Evolutionary conservation across 2,113 vertebrate species (phyloP), one percentile per base, ranked within the genome.

Genomic region (Craseonycteris thonglongyai): DNA sequence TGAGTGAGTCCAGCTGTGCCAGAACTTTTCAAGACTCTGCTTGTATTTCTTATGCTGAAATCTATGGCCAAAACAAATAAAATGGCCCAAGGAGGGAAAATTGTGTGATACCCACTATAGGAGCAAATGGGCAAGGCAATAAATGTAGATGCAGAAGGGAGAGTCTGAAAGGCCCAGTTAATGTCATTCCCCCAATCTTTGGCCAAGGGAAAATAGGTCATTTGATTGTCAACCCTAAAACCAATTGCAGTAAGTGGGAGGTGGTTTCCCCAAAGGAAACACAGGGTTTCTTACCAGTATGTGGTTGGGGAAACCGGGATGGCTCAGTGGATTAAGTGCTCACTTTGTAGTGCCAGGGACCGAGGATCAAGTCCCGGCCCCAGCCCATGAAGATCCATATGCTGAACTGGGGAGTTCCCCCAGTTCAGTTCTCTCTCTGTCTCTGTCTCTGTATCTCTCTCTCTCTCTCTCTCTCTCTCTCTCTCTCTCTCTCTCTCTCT

Each of bases 211-310:
- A 12, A 42, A 61, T 16, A 0, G 14, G n/a, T 51, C 21, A 49
- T 30, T 72, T 83, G 47, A 71, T 30, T 22, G 30, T 72, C 7
- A 89, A 22, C 75, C 33, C 15, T 35, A 80, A 66, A 95, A 83
- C 35, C 15, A 74, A 26, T 30, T 18, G 1, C 7, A 58, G 2
- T 80, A 18, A 12, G 18, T 75, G 19, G 59, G 10, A 15, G 5
- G 3, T 65, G 12, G 33, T 86, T 78, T 94, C 19, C 26, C 16
- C 35, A 87, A 35, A 84, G 26, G 4, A 59, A 80, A 90, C 68
- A 6, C 7, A 68, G 12, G 0, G 2, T 76, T 9, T 51, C 19
- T 66, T 66, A 47, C 16, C 45, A 88, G 61, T 72, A 74, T 11
- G 26, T 61, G 10, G 9, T n/a, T n/a, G n/a, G n/a, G n/a, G n/a